These are phyloP conservation scores for Porites rus DNA, from an alignment of 92 coral and sea anemone genomes.

Conservation along the genomic window DNA sequence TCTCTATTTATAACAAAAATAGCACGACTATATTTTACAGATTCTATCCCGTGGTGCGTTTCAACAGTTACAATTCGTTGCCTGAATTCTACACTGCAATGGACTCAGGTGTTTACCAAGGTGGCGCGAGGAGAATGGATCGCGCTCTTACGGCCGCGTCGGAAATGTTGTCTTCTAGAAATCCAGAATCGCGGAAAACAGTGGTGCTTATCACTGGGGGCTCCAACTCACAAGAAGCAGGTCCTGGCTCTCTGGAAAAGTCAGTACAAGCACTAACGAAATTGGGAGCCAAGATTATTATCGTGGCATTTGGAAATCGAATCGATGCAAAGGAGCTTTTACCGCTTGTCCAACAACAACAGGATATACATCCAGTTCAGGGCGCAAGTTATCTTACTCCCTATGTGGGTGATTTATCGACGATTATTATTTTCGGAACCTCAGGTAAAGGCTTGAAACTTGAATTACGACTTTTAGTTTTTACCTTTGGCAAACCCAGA, in stretches of 20 bases:
- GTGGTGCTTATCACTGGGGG: constrained; percentile 46
- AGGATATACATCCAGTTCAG: constrained; percentile 69
- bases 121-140: constrained; percentile 79
- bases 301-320: constrained; percentile 78
- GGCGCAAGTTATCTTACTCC: constrained; percentile 24
- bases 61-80: constrained; percentile 57
- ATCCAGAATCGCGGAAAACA: constrained; percentile 13
- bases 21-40: background rate
- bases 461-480: background rate
- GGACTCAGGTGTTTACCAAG: constrained; percentile 61
- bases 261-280: constrained; percentile 7
- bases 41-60: constrained; percentile 43
- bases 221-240: constrained; percentile 10
- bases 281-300: constrained; percentile 47
- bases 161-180: constrained; percentile 45
- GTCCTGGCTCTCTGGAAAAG: background rate
- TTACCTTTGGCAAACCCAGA: background rate
- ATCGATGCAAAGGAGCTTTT: constrained; percentile 65
- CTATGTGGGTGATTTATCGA: constrained; percentile 1
- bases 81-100: constrained; percentile 67
- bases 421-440: constrained; percentile 1
- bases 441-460: background rate
- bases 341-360: constrained; percentile 62
- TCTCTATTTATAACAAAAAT: no score
- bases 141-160: constrained; percentile 80